These are phyloP conservation scores for Psettodes erumei DNA, from an alignment of 2,113 vertebrate species.

Conservation along the genomic window DNA sequence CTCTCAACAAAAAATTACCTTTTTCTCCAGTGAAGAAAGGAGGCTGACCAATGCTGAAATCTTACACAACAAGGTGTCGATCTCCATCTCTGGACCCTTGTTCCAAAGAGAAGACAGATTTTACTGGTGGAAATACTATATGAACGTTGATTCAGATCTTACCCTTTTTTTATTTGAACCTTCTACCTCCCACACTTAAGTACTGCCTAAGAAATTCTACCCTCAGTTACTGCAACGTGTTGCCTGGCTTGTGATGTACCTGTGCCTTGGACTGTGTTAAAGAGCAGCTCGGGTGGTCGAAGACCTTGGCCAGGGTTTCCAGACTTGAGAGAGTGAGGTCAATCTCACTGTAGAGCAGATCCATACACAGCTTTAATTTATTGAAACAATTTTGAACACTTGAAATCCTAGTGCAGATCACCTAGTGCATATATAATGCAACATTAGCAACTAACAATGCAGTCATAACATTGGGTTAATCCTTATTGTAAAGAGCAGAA, in stretches of 20 bases:
- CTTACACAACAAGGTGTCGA: slow-evolving; percentile 86
- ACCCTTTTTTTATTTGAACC: background rate
- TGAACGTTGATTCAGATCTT: background rate
- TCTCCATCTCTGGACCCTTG: slow-evolving; percentile 80
- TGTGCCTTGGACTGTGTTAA: slow-evolving; percentile 74
- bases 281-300: slow-evolving; percentile 81
- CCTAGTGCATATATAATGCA: background rate
- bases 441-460: background rate
- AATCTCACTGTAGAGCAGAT: slow-evolving; percentile 84
- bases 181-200: background rate
- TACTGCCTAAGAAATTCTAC: background rate
- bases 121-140: background rate
- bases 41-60: slow-evolving; percentile 86
- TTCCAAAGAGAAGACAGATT: slow-evolving; percentile 13
- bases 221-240: background rate
- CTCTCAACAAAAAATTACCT: slow-evolving; percentile 74
- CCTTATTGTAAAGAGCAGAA: background rate
- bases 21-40: slow-evolving; percentile 87
- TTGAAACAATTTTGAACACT: background rate
- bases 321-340: slow-evolving; percentile 86
- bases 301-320: slow-evolving; percentile 87
- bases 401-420: background rate
- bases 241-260: slow-evolving; percentile 67
- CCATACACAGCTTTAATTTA: background rate
- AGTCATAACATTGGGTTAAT: background rate